These are phyloP conservation scores for Cantharis nigra DNA, from an alignment of 2,888 invertebrate genomes.

Conservation along the genomic window DNA sequence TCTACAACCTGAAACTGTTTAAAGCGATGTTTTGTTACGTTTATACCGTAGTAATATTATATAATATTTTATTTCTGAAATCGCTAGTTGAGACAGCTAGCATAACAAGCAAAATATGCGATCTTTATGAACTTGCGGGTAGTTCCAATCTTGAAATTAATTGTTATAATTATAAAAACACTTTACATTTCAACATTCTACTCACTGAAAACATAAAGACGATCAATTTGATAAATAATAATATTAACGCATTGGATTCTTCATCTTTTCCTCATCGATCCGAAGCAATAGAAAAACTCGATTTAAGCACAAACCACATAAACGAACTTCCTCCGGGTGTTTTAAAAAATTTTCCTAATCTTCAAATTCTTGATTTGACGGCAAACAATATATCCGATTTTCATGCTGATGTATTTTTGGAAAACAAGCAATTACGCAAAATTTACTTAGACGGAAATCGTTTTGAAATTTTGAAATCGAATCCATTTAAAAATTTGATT, in stretches of 20 bases:
- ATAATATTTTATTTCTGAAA: neutral
- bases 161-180: neutral
- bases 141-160: neutral
- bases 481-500: neutral
- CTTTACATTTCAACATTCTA: neutral
- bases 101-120: neutral
- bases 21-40: no score
- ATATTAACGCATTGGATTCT: neutral
- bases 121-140: neutral
- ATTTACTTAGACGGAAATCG: neutral
- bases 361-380: neutral
- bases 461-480: neutral
- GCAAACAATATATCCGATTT: neutral
- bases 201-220: neutral
- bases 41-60: no score
- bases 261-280: neutral
- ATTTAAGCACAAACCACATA: neutral
- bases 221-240: neutral
- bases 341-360: neutral
- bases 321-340: neutral
- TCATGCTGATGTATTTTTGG: neutral
- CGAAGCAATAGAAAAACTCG: neutral
- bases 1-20: no score
- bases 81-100: neutral
- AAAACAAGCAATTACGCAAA: neutral